phyloP scores from a whole-genome alignment of 2,888 invertebrate genomes.

The Trissonchulus sp. region DNA sequence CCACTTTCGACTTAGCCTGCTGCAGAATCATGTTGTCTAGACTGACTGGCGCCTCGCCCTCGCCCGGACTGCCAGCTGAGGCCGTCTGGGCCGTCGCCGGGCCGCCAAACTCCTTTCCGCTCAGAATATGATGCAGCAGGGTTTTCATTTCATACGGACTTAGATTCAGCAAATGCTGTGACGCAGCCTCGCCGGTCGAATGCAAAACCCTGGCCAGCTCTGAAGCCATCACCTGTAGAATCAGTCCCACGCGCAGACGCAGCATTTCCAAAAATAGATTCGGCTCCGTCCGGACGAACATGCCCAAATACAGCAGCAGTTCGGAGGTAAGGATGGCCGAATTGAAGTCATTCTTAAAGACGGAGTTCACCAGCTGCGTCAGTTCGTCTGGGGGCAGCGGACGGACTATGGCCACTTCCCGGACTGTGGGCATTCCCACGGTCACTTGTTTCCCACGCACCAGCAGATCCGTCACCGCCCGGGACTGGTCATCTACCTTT shows the following conservation, averaged over 20 bases:
- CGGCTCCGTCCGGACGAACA: constrained; percentile 97
- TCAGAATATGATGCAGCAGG: constrained; percentile 89
- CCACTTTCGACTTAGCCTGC: constrained; percentile 27
- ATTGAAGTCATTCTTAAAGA: constrained; percentile 94
- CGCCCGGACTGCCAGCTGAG: no score
- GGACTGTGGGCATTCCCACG: constrained; percentile 92
- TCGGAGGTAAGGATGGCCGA: constrained; percentile 87
- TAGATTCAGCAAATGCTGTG: constrained; percentile 87
- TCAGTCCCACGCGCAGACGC: constrained; percentile 83
- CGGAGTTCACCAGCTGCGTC: constrained; percentile 79
- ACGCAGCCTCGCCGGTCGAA: constrained; percentile 78
- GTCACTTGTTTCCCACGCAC: constrained; percentile 97
- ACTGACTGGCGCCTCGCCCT: no score
- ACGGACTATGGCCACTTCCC: constrained; percentile 80
- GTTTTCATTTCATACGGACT: constrained; percentile 99
- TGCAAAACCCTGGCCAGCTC: constrained; percentile 84
- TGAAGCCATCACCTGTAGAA: constrained; percentile 96
- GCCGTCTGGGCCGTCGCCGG: constrained; percentile 1
- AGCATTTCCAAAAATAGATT: constrained; percentile 95
- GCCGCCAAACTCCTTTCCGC: constrained; percentile 82
- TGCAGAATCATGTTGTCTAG: constrained; percentile 23
- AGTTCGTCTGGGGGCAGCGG: constrained; percentile 90
- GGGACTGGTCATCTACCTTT: constrained; percentile 74
- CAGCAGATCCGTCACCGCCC: constrained; percentile 86
- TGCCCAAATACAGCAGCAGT: constrained; percentile 88